A percentile compares a stretch with the other conserved stretches of the same genome.
Conservation (phyloP, 2,888 invertebrate genomes). For the Latheticus oryzae region DNA sequence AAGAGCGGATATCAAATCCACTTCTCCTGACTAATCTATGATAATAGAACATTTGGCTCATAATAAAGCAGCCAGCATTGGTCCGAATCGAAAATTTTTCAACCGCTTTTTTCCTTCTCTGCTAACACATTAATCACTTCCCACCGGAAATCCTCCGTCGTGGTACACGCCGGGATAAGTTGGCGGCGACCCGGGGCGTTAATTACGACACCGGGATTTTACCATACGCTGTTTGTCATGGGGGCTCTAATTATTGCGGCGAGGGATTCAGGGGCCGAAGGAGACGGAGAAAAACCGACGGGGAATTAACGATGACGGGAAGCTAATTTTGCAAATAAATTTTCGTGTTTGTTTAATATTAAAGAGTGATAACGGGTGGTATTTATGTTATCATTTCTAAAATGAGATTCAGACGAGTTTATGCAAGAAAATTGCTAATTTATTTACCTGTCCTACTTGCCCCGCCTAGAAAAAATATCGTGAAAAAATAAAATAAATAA, state of each 20-base stretch:
- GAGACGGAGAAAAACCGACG: no score
- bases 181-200: constrained; percentile 47
- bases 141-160: constrained; percentile 49
- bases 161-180: constrained; percentile 37
- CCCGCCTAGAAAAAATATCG: not conserved
- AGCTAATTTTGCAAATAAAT: no score
- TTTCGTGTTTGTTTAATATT: no score
- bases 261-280: no score
- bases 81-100: constrained; percentile 20
- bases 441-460: no score
- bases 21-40: constrained; percentile 47
- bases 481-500: constrained; percentile 32
- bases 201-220: constrained; percentile 52
- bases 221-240: constrained; percentile 52
- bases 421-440: no score
- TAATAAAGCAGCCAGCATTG: no score
- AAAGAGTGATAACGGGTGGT: no score
- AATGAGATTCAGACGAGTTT: no score
- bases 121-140: constrained; percentile 50
- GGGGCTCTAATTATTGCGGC: constrained; percentile 52
- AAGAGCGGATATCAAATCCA: constrained; percentile 45
- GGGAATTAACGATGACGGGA: no score
- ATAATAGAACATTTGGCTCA: constrained; percentile 5
- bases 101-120: constrained; percentile 8
- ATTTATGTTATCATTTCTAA: no score